phyloP scores from a whole-genome alignment of 2,113 vertebrate species.

The Pangasianodon gigas region DNA sequence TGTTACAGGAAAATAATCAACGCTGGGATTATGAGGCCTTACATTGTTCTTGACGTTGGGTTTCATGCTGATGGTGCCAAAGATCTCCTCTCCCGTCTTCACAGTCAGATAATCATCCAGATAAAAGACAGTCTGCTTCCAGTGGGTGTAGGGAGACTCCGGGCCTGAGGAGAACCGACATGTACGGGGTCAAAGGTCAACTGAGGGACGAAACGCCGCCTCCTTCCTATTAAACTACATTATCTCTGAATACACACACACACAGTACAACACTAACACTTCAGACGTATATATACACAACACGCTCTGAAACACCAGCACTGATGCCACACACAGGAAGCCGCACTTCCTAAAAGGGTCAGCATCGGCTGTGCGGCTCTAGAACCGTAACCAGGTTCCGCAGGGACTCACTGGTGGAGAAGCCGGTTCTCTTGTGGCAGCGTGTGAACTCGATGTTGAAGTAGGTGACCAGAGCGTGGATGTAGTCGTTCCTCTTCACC shows the following conservation, averaged over 20 bases:
- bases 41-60: slow-evolving; percentile 93
- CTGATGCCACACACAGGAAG: too few relatives aligned
- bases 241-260: too few relatives aligned
- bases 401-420: slow-evolving; percentile 84
- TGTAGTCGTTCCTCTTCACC: slow-evolving; percentile 90
- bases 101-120: slow-evolving; percentile 92
- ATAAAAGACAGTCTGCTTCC: slow-evolving; percentile 95
- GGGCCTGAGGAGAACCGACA: slow-evolving; percentile 71
- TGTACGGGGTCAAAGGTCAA: too few relatives aligned
- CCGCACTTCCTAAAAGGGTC: background rate
- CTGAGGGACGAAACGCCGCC: background rate
- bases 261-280: too few relatives aligned
- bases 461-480: slow-evolving; percentile 89
- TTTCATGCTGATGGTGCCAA: slow-evolving; percentile 91
- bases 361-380: too few relatives aligned
- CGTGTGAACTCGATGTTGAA: slow-evolving; percentile 96
- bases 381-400: too few relatives aligned
- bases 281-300: too few relatives aligned
- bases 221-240: background rate
- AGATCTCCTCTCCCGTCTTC: slow-evolving; percentile 92
- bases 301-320: too few relatives aligned
- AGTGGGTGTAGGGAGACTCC: slow-evolving; percentile 92
- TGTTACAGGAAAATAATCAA: background rate
- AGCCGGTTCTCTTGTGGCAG: slow-evolving; percentile 92
- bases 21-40: slow-evolving; percentile 53